Percentiles rank a stretch among this genome's conserved stretches.
These are phyloP conservation scores for Latrodectus hesperus DNA, from an alignment of 2,888 invertebrate genomes.

Conservation along the genomic window DNA sequence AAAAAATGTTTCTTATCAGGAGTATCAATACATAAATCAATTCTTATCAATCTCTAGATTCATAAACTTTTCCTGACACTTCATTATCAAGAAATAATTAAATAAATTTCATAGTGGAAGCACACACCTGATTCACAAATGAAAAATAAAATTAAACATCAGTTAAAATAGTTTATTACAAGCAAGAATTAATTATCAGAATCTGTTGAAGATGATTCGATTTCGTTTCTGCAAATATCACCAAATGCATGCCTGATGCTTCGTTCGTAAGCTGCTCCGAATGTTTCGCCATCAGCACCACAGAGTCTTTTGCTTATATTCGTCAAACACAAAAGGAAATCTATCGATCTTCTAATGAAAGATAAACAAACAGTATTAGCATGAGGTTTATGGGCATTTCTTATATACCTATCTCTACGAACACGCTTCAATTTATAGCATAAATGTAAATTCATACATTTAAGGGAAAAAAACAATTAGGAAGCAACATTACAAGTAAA, in stretches of 20 bases:
- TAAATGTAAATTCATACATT: neutral
- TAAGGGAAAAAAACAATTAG: neutral
- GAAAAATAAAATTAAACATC: neutral
- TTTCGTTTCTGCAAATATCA: neutral
- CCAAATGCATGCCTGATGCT: neutral
- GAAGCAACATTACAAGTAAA: too few relatives aligned
- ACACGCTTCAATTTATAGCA: neutral
- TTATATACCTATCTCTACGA: neutral
- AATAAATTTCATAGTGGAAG: neutral
- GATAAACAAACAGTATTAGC: neutral
- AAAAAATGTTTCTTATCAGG: too few relatives aligned
- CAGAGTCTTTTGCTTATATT: slow-evolving; percentile 1
- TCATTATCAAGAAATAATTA: too few relatives aligned
- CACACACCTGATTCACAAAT: neutral
- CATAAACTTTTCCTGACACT: neutral
- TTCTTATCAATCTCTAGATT: too few relatives aligned
- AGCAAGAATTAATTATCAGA: neutral
- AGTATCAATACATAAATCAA: too few relatives aligned
- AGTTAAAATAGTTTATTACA: neutral
- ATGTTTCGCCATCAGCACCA: neutral
- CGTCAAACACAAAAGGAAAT: neutral
- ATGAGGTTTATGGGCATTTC: neutral
- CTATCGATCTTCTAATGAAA: neutral
- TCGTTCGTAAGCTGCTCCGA: neutral
- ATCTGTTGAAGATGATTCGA: neutral